A percentile compares a stretch with the other conserved stretches of the same genome.
Conservation (phyloP, 2,888 invertebrate genomes). For the Miltochrista miniata region DNA sequence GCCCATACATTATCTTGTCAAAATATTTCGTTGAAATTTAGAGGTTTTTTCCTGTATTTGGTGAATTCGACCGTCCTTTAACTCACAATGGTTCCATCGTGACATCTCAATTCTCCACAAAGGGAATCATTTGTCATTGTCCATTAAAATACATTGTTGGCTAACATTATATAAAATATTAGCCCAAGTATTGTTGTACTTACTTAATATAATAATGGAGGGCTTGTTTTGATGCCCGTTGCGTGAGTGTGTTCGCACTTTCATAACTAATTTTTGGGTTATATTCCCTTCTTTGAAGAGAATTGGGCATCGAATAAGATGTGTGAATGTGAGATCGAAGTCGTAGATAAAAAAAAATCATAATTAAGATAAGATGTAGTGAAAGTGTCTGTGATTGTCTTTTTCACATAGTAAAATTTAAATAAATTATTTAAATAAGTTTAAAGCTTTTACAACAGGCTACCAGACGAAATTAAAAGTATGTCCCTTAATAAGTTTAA, state of each 20-base stretch:
- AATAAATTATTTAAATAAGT: too few species aligned
- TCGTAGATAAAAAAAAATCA: neutral
- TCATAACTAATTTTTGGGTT: slow-evolving; percentile 1
- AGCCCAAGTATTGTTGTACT: slow-evolving; percentile 38
- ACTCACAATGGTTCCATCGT: slow-evolving; percentile 58
- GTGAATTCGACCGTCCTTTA: slow-evolving; percentile 75
- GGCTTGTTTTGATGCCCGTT: slow-evolving; percentile 20
- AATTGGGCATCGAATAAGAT: neutral
- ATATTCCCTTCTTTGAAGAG: neutral
- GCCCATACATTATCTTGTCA: slow-evolving; percentile 79
- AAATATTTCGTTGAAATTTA: slow-evolving; percentile 74
- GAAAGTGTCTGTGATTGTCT: too few species aligned
- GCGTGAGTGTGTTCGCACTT: slow-evolving; percentile 13
- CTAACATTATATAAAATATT: slow-evolving; percentile 66
- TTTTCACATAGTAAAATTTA: too few species aligned
- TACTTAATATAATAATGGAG: slow-evolving; percentile 15
- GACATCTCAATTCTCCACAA: slow-evolving; percentile 78
- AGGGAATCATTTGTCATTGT: slow-evolving; percentile 80
- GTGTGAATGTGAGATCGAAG: neutral
- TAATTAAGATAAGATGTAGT: too few species aligned
- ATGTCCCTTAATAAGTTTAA: too few species aligned
- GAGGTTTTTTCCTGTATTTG: slow-evolving; percentile 62
- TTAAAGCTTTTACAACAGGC: too few species aligned
- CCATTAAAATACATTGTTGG: slow-evolving; percentile 79
- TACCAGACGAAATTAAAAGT: too few species aligned